Base-by-base conservation (phyloP, 2,797 vertebrate genomes). In the Schizothorax lantsangensis region DNA sequence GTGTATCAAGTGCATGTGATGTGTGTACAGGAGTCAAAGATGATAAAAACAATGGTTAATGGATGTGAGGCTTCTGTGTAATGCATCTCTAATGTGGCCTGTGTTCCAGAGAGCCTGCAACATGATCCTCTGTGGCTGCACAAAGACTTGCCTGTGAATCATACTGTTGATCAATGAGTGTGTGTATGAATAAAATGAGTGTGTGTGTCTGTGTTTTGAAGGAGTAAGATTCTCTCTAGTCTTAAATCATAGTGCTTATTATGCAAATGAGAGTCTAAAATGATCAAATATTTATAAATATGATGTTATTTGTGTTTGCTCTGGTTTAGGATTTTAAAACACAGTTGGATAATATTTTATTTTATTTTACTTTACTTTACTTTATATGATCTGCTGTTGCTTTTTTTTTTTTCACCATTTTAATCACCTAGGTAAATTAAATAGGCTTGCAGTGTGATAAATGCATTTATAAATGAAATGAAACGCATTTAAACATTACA, bases 61-160 rank as follows among this genome's bases (percentile, higher is more conserved):
- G 71, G 86, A 38, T 75, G 52, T 81, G 36, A 59, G 52, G 52
- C 38, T 86, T 43, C 62, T 77, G 40, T 77, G 43, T 81, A 87
- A 86, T 81, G 62, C 40, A 40, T 73, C 68, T 80, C 80, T 84
- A 79, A 86, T 86, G 59, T 72, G 40, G 72, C 49, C 40, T 72
- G 54, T 62, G 78, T 72, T 80, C 54, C 66, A 23, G 21, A 62
- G 84, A 62, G 40, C 68, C 26, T 80, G 84, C 43, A 73, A 85
- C 84, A 72, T n/a, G 68, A 85, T 85, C 84, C 40, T n/a, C 38
- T 73, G 38, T 36, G 38, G 40, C 26, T 26, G 52, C 43, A 62
- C 68, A 85, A 72, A 62, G 77, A 80, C 77, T 85, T 47, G 49
- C 14, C 68, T 73, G 26, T 85, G 77, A 47, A 62, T 73, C 66